Percentiles rank a stretch among this genome's conserved stretches.
These are phyloP conservation scores for Perithous albicinctus DNA, from an alignment of 2,888 invertebrate genomes.

Conservation along the genomic window DNA sequence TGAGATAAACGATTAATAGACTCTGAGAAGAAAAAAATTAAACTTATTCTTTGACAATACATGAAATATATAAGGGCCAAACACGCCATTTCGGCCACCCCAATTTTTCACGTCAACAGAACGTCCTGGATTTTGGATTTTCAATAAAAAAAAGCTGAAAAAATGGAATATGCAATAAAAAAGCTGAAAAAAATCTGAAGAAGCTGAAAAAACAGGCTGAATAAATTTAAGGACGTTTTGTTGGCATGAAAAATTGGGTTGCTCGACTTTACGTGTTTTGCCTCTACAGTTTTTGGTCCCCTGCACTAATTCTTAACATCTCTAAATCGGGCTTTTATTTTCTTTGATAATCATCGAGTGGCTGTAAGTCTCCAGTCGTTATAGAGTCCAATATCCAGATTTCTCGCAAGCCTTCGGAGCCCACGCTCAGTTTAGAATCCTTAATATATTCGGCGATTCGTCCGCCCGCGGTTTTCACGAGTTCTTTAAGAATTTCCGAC, in stretches of 20 bases:
- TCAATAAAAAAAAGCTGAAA: too few relatives aligned
- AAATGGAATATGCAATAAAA: too few relatives aligned
- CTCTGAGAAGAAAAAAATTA: not conserved
- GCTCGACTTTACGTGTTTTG: too few relatives aligned
- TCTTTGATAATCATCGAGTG: slow-evolving; percentile 83
- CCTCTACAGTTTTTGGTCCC: too few relatives aligned
- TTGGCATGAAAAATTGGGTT: too few relatives aligned
- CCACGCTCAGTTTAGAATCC: slow-evolving; percentile 87
- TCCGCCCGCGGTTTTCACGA: slow-evolving; percentile 87
- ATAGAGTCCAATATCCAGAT: slow-evolving; percentile 89
- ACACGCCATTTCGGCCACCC: too few relatives aligned
- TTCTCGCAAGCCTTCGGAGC: slow-evolving; percentile 86
- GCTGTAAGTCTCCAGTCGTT: slow-evolving; percentile 86
- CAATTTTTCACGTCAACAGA: too few relatives aligned
- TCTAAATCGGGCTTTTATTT: not conserved
- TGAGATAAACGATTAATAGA: not conserved
- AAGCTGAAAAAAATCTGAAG: too few relatives aligned
- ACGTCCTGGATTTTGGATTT: too few relatives aligned
- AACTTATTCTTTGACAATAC: not conserved
- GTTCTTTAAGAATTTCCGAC: slow-evolving; percentile 86
- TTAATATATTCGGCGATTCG: slow-evolving; percentile 84
- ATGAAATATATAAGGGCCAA: not conserved
- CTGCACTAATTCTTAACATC: not conserved
- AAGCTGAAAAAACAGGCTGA: too few relatives aligned
- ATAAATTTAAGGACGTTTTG: too few relatives aligned